Evolutionary conservation across 2,113 vertebrate genomes (phyloP).

Genomic region (Eudyptes chrysolophus): DNA sequence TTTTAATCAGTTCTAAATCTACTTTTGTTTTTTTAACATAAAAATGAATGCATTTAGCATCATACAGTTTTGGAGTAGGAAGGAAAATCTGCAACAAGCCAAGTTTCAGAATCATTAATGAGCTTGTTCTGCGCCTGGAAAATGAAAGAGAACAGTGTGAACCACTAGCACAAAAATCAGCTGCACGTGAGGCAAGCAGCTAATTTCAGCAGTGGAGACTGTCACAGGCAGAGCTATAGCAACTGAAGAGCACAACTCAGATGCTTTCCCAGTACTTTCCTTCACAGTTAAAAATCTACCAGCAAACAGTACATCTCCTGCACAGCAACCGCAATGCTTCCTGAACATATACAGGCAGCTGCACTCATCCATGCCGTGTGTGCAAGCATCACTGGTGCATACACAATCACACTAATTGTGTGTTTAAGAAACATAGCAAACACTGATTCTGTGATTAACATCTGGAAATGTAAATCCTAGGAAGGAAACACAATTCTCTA

Average conservation of each 20-base stretch:
- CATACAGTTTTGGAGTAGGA: not conserved
- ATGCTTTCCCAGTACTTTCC: not conserved
- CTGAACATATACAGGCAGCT: not conserved
- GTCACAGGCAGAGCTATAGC: not conserved
- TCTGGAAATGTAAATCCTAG: not conserved
- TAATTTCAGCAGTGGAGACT: not conserved
- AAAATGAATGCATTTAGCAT: not conserved
- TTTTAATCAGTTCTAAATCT: not conserved
- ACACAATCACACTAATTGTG: not conserved
- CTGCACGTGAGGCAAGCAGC: not conserved
- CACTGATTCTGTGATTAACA: not conserved
- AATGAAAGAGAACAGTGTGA: not conserved
- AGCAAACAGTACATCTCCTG: not conserved
- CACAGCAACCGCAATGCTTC: not conserved
- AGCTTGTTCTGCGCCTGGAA: not conserved
- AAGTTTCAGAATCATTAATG: slow-evolving; percentile 20
- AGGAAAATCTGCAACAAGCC: not conserved
- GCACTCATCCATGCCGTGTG: not conserved
- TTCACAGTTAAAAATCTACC: not conserved
- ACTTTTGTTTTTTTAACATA: not conserved
- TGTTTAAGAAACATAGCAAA: not conserved
- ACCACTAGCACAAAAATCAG: not conserved
- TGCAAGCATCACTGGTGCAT: not conserved
- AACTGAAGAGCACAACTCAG: not conserved
- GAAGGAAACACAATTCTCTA: not conserved